Percentiles rank a stretch among this genome's conserved stretches.
These are phyloP conservation scores for Sinentomon sp. DNA, from an alignment of 2,888 invertebrate species.

Conservation along the genomic window DNA sequence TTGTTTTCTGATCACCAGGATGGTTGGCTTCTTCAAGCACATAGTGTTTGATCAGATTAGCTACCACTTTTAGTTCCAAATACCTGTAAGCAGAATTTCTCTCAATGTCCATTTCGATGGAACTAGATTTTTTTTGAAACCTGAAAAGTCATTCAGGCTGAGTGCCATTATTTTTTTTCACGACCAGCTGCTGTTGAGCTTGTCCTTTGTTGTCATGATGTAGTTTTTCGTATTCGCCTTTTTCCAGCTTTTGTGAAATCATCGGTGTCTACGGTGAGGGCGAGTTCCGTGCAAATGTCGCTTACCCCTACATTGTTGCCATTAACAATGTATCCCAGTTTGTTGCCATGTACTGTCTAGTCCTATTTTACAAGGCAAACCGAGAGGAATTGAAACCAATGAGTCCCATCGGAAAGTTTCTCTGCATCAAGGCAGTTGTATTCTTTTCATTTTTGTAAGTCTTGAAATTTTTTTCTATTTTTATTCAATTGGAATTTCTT, in stretches of 20 bases:
- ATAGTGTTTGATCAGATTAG: too few relatives aligned
- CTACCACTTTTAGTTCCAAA: too few relatives aligned
- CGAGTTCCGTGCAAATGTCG: slow-evolving; percentile 52
- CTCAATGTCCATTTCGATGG: too few relatives aligned
- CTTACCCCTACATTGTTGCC: slow-evolving; percentile 67
- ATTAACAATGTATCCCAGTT: slow-evolving; percentile 79
- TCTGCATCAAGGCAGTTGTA: slow-evolving; percentile 89
- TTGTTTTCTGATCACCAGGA: too few relatives aligned
- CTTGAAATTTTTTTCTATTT: slow-evolving; percentile 4
- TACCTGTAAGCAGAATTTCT: too few relatives aligned
- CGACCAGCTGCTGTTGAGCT: too few relatives aligned
- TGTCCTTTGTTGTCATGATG: too few relatives aligned
- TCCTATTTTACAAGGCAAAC: slow-evolving; percentile 75
- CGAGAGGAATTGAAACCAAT: slow-evolving; percentile 61
- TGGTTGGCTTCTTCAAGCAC: too few relatives aligned
- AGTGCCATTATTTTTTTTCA: too few relatives aligned
- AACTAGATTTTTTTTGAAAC: too few relatives aligned
- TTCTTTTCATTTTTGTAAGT: slow-evolving; percentile 96
- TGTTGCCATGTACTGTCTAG: slow-evolving; percentile 83
- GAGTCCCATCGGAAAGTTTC: slow-evolving; percentile 78
- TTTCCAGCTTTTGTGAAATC: slow-evolving; percentile 49
- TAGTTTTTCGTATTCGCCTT: too few relatives aligned
- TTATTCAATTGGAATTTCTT: neutral
- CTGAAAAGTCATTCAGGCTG: too few relatives aligned
- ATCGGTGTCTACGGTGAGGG: slow-evolving; percentile 71